Conservation (phyloP, 2,888 invertebrate genomes). For the Macrophya alboannulata region DNA sequence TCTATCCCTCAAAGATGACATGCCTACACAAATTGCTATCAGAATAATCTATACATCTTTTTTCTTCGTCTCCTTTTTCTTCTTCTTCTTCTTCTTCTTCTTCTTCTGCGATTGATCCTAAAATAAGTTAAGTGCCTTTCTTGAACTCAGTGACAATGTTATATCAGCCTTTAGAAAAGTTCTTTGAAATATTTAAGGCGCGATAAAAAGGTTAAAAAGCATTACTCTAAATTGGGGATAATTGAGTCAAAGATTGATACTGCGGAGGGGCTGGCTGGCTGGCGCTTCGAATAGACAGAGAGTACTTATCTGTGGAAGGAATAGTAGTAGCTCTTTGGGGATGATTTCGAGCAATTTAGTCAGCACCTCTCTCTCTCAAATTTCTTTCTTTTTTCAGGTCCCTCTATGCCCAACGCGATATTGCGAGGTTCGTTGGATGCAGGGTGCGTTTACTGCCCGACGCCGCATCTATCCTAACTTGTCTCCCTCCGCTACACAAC, state of each 20-base stretch:
- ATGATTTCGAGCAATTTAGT: constrained; percentile 53
- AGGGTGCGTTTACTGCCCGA: constrained; percentile 56
- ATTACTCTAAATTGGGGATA: constrained; percentile 32
- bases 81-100: too few species aligned
- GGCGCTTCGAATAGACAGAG: constrained; percentile 24
- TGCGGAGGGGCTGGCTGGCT: constrained; percentile 7
- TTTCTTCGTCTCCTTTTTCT: too few species aligned
- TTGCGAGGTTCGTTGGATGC: constrained; percentile 44
- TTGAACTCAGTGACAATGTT: not conserved
- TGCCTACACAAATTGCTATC: constrained; percentile 2
- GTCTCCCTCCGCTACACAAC: constrained; percentile 30
- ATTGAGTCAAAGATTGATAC: constrained; percentile 42
- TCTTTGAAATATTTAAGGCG: constrained; percentile 8
- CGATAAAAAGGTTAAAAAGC: not conserved
- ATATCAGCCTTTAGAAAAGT: not conserved
- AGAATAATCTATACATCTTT: constrained; percentile 7
- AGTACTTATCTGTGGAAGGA: not conserved
- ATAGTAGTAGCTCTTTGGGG: constrained; percentile 47
- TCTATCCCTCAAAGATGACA: not conserved
- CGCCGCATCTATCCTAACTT: constrained; percentile 53
- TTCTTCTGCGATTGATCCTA: not conserved
- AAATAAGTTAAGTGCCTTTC: not conserved
- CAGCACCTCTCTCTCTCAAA: constrained; percentile 46
- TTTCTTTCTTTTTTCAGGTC: constrained; percentile 33
- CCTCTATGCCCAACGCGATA: constrained; percentile 26